Conservation (phyloP, 2,113 vertebrate genomes). For the Ardeotis arabs region DNA sequence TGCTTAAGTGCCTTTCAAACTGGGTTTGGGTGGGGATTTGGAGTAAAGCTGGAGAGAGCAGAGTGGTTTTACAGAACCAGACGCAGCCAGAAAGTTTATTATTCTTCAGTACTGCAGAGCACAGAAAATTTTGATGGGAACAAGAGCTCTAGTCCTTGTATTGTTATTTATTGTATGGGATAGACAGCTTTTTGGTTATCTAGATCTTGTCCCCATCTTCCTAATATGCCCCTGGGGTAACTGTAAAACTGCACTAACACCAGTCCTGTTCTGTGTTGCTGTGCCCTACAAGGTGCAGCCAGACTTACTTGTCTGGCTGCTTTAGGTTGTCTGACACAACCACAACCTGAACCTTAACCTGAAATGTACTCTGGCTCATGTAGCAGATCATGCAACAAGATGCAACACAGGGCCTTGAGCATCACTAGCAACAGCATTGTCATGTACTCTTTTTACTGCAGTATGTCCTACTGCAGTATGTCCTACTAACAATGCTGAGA, state of each 20-base stretch:
- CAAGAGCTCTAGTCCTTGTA: neutral
- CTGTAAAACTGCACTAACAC: neutral
- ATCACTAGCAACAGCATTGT: neutral
- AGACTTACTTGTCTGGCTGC: neutral
- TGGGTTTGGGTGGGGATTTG: neutral
- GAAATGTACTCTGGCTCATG: neutral
- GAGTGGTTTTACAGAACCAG: neutral
- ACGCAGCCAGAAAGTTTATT: neutral
- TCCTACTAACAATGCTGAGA: neutral
- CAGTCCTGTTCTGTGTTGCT: neutral
- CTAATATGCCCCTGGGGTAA: neutral
- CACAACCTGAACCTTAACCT: neutral
- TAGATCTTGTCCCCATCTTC: neutral
- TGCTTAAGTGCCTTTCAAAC: neutral
- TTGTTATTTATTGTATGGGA: neutral
- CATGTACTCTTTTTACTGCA: neutral
- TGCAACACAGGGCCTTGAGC: neutral
- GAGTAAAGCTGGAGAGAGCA: neutral
- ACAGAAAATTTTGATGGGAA: neutral
- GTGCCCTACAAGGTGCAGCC: neutral
- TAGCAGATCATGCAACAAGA: neutral
- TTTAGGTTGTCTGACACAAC: neutral
- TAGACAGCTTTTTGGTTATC: neutral
- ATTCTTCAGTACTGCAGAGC: neutral
- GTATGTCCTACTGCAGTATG: neutral